Evolutionary conservation across 1,140 invertebrate species (phyloP).

Genomic region (Bombus consobrinus): DNA sequence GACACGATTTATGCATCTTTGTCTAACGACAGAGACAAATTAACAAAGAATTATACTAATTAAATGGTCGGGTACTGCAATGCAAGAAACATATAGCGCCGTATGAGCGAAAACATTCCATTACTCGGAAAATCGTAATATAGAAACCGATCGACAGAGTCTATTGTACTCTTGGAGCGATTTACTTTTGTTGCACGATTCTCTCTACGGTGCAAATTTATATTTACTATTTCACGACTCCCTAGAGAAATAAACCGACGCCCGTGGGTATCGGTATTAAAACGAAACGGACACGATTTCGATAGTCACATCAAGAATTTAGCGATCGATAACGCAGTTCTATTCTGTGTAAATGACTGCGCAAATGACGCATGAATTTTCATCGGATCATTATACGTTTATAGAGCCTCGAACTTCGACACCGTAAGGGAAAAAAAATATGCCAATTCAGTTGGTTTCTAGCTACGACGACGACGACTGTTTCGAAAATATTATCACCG

Average conservation of each 20-base stretch:
- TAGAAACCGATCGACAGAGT: neutral
- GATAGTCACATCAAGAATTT: neutral
- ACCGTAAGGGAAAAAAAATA: neutral
- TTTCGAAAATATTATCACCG: neutral
- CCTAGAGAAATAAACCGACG: neutral
- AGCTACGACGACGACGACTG: no score
- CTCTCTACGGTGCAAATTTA: neutral
- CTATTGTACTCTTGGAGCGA: neutral
- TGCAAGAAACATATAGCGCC: neutral
- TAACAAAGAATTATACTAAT: no score
- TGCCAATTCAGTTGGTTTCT: neutral
- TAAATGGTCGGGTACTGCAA: no score
- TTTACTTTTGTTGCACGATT: neutral
- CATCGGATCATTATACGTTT: constrained; percentile 31
- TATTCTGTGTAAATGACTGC: constrained; percentile 71
- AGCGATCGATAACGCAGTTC: constrained; percentile 17
- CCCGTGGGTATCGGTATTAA: neutral
- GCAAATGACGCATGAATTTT: constrained; percentile 46
- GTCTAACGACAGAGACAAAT: no score
- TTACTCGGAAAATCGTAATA: neutral
- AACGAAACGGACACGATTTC: neutral
- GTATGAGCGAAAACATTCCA: neutral
- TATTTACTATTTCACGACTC: neutral
- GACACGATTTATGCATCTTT: no score
- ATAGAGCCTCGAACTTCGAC: neutral